Percentiles rank a stretch among this genome's conserved stretches.
Conservation (phyloP, 2,113 vertebrate species). For the Salvelinus namaycush region DNA sequence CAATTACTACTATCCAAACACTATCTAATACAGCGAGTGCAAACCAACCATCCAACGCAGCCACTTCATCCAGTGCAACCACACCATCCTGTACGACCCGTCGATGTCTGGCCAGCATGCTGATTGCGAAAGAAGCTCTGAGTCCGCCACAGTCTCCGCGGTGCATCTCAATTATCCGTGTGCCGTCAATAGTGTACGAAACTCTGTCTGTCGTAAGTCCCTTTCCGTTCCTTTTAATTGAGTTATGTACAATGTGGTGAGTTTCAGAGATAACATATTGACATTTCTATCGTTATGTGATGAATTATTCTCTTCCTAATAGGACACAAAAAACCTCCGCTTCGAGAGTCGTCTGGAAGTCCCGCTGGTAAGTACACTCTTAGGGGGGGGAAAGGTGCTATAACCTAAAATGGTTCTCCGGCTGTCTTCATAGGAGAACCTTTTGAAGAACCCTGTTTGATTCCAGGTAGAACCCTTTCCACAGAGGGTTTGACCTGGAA, state of each 20-base stretch:
- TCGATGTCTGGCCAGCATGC: constrained; percentile 61
- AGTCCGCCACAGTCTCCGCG: constrained; percentile 60
- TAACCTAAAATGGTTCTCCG: no score
- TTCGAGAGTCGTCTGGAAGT: constrained; percentile 54
- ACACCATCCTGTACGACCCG: constrained; percentile 43
- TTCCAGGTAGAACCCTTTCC: no score
- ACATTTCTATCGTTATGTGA: background rate
- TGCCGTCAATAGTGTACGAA: constrained; percentile 60
- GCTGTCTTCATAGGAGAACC: no score
- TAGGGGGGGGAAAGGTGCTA: no score
- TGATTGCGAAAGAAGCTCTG: constrained; percentile 28
- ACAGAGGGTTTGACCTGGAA: no score
- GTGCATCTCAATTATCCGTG: constrained; percentile 42
- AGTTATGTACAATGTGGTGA: background rate
- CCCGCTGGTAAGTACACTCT: constrained; percentile 48
- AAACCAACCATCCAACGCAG: no score
- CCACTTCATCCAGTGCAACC: background rate
- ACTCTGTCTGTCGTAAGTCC: constrained; percentile 69
- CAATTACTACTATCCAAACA: no score
- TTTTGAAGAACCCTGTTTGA: no score
- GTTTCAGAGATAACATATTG: no score
- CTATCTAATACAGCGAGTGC: no score
- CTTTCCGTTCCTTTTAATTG: background rate
- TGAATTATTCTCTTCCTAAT: constrained; percentile 6
- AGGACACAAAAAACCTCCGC: constrained; percentile 66